A percentile compares a stretch with the other conserved stretches of the same genome.
Evolutionary conservation across 2,113 vertebrate genomes (phyloP).

Genomic region (Cathartes aura): DNA sequence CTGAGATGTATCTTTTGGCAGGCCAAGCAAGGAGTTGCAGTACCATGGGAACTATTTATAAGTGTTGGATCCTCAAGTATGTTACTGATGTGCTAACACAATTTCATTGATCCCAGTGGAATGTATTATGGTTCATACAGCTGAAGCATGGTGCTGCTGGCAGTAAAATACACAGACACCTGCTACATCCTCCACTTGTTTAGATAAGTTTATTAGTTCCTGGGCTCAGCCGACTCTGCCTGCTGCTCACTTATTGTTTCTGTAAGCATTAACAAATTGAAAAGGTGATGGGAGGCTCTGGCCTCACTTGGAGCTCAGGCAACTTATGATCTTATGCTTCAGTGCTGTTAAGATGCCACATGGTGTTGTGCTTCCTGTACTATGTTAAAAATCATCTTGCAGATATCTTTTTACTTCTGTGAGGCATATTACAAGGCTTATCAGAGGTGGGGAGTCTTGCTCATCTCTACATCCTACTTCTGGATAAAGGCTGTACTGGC

Average conservation of each 20-base stretch:
- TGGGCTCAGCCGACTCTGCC: neutral
- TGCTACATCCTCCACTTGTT: neutral
- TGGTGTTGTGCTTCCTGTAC: neutral
- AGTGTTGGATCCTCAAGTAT: neutral
- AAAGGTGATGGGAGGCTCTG: neutral
- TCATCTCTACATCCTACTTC: neutral
- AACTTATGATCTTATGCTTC: neutral
- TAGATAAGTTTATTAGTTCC: constrained; percentile 41
- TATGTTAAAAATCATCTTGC: neutral
- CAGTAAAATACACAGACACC: neutral
- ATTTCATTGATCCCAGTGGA: constrained; percentile 45
- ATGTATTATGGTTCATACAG: neutral
- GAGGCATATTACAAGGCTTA: neutral
- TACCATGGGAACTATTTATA: constrained; percentile 3
- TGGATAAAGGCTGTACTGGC: neutral
- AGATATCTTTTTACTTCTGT: neutral
- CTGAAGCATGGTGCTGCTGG: neutral
- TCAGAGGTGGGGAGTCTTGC: neutral
- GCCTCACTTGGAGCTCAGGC: neutral
- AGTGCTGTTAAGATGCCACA: neutral
- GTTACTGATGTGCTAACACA: constrained; percentile 17
- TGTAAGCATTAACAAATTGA: constrained; percentile 19
- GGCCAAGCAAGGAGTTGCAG: neutral
- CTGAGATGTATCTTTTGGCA: neutral
- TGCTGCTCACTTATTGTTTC: constrained; percentile 25